These are phyloP conservation scores for Phylloscopus trochilus DNA, from an alignment of 2,113 vertebrate species.

Conservation along the genomic window DNA sequence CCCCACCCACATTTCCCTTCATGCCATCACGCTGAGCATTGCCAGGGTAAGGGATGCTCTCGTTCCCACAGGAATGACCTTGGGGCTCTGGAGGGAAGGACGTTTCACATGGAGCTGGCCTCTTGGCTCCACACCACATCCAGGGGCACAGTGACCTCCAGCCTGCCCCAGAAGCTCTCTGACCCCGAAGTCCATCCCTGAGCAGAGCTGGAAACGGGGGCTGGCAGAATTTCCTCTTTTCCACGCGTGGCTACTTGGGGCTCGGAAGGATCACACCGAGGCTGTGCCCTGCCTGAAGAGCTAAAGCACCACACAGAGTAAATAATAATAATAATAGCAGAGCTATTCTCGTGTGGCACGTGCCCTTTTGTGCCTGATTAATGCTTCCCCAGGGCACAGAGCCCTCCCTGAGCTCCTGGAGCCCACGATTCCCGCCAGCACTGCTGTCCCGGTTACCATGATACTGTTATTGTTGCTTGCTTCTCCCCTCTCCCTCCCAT, in stretches of 20 bases:
- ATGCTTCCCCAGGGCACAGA: not conserved
- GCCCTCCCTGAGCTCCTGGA: not conserved
- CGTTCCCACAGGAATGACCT: fast-evolving
- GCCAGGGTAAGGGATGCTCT: not conserved
- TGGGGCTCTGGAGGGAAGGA: not conserved
- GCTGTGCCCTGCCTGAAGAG: not conserved
- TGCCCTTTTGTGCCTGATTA: slow-evolving; percentile 1
- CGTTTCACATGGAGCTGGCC: not conserved
- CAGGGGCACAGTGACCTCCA: not conserved
- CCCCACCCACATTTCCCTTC: not conserved
- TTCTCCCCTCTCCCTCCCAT: not conserved
- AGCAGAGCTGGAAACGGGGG: not conserved
- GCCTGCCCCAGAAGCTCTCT: not conserved
- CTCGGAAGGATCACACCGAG: not conserved
- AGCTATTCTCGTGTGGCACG: not conserved
- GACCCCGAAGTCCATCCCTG: not conserved
- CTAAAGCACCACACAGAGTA: not conserved
- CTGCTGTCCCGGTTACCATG: not conserved
- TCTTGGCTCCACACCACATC: not conserved
- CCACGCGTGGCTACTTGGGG: fast-evolving
- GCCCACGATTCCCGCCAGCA: not conserved
- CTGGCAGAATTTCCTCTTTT: not conserved
- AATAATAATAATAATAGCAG: not conserved
- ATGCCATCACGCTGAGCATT: fast-evolving
- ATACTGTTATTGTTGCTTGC: not conserved